Base-by-base conservation (phyloP, 2,797 vertebrate species). In the Pteronotus mesoamericanus region DNA sequence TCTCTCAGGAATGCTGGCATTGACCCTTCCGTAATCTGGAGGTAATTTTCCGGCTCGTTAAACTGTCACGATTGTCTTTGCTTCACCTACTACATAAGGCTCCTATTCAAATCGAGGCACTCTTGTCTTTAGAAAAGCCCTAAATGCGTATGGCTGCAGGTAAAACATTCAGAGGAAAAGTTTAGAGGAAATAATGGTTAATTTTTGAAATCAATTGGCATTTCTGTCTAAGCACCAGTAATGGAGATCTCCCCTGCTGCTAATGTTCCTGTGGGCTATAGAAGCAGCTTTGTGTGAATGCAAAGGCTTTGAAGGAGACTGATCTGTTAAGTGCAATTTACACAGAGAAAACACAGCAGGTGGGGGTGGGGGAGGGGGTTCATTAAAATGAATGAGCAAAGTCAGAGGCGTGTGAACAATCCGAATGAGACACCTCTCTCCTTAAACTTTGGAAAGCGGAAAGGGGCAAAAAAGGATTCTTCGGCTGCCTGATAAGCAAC, bases 341-440 rank as follows among this genome's bases (percentile, higher is more conserved):
- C 55, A 48, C 44, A 80, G 75, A 79, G 61, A 68, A 84, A 88
- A 77, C 74, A 69, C 66, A 85, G 21, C 69, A 12, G n/a, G n/a
- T n/a, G n/a, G n/a, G n/a, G n/a, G n/a, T n/a, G n/a, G n/a, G n/a
- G n/a, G n/a, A 3, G 61, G 32, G 39, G 8, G 19, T 24, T 92
- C 82, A 77, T 94, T 78, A 97, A 94, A 95, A 94, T 61, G 46
- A 61, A 95, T 91, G 68, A 94, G 71, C 61, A 34, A 69, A 91
- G 83, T 46, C 79, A 59, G 69, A 77, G 53, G 19, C 59, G 5
- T 34, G 82, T 85, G 82, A 71, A 68, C 72, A 89, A 78, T 89
- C 68, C 86, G 55, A 95, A 82, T 64, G 88, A 96, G 82, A 85
- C n/a, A 24, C 11, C 32, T 69, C 51, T 26, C 77, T 39, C n/a